Base-by-base conservation (phyloP, 2,113 vertebrate genomes). In the Phylloscopus trochilus region DNA sequence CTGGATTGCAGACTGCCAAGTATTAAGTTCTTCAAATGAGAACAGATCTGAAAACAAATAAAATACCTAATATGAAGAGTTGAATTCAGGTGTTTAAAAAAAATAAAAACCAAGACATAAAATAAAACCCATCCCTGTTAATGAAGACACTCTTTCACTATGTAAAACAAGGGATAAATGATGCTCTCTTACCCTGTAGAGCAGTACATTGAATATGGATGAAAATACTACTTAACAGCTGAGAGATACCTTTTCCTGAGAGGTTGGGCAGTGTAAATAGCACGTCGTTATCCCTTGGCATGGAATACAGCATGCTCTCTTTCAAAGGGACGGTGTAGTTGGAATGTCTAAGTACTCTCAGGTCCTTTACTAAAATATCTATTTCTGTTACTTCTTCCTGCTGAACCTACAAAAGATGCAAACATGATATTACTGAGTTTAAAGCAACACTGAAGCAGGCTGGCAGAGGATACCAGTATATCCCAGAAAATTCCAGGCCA, bases 341-440 rank as follows among this genome's bases (percentile, higher is more conserved):
- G 19, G 98, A 98, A 92, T 98, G 98, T 70, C 98, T 97, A 41
- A 99, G 97, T 83, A 99, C 97, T 96, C 98, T 97, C 87, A 97
- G 97, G 60, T 98, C 98, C 91, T 98, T 99, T 92, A 99, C 97
- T 91, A 99, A 97, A 94, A 99, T 97, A 89, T 98, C 98, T 93
- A 99, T 97, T 97, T 99, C 99, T 93, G 97, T 98, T 92, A 99
- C 98, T 56, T 99, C 98, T 72, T 98, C 98, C 95, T 99, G 99
- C 88, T 99, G 98, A 93, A 98, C 98, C 99, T 99, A 76, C 74
- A 55, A 96, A 92, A 96, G 81, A 94, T 86, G 82, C 64, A 93
- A 82, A 56, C 59, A 69, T 7, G 56, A 9, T 58, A 72, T 68
- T 26, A 55, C 39, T 41, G 33, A 93, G 35, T 83, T 95, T 66